Base-by-base conservation (phyloP, 2,113 vertebrate genomes). In the Atrichornis clamosus region DNA sequence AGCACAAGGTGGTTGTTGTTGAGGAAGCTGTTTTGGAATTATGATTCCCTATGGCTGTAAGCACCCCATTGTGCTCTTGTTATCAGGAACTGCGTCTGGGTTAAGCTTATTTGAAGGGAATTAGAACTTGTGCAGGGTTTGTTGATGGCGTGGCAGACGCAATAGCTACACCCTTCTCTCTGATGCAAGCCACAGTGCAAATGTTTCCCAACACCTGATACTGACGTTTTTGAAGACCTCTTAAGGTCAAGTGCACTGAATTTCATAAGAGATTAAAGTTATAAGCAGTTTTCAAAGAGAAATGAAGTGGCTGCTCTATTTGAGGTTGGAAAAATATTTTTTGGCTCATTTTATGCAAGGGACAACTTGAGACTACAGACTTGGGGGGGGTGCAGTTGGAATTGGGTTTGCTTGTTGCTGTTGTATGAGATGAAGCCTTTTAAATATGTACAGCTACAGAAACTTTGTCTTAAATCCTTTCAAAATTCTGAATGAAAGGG, bases 131-230 rank as follows among this genome's bases (percentile, higher is more conserved):
- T 52, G 44, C 81, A 42, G 62, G 41, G 18, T 53, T 85, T 60
- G 56, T 2, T 63, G 37, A 16, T 27, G 32, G 13, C 42, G 60
- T 33, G 77, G 53, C 63, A 64, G 37, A 59, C 0, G 7, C 53
- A 46, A 15, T 20, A 49, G 55, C 68, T 74, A 42, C 87, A 24
- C 52, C 49, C 62, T 32, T 28, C 2, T 58, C 30, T 76, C 32
- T 97, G 90, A 93, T 96, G 92, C 47, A 97, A 87, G 60, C 13
- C 42, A 82, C n/a, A 76, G 64, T 50, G 28, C 72, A 95, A 94
- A 95, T 84, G 87, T 94, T 96, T 94, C 76, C 64, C 65, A 95
- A 91, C 56, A 80, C 37, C 62, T 60, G 20, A 67, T 11, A 30
- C 7, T 94, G 94, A 92, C 46, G 84, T 89, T 95, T 93, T 84